Percentiles rank a stretch among this genome's conserved stretches.
Conservation (phyloP, 2,797 vertebrate genomes). For the Molossus alvarezi region DNA sequence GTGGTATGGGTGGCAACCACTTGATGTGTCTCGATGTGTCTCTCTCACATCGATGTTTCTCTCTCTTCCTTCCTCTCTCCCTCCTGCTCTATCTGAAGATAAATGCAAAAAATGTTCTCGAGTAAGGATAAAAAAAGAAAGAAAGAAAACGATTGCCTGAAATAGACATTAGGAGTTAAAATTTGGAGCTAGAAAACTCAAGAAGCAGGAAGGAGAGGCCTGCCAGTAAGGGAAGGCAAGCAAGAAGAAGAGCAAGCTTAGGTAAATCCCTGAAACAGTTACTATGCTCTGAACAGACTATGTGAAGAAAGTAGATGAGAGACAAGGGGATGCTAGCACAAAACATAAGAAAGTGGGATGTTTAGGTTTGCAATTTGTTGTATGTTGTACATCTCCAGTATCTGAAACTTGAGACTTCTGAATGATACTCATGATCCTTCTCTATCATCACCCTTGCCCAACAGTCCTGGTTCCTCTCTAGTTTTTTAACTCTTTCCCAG, state of each 20-base stretch:
- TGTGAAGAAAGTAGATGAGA: not conserved
- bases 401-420: constrained; percentile 4
- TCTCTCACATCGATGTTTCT: no score
- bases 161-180: not conserved
- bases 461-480: not conserved
- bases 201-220: not conserved
- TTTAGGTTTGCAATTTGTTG: not conserved
- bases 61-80: no score
- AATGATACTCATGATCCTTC: not conserved
- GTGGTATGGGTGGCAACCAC: no score
- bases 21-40: no score
- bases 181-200: not conserved
- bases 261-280: not conserved
- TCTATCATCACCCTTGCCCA: not conserved
- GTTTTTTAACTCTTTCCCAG: not conserved
- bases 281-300: not conserved
- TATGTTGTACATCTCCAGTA: not conserved
- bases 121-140: no score
- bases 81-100: no score
- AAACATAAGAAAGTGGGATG: constrained; percentile 31
- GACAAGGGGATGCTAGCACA: not conserved
- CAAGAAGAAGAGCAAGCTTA: not conserved
- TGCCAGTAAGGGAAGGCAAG: not conserved
- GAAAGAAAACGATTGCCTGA: not conserved
- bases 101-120: no score